phyloP scores from a whole-genome alignment of 2,113 vertebrate species.

The Meriones unguiculatus region DNA sequence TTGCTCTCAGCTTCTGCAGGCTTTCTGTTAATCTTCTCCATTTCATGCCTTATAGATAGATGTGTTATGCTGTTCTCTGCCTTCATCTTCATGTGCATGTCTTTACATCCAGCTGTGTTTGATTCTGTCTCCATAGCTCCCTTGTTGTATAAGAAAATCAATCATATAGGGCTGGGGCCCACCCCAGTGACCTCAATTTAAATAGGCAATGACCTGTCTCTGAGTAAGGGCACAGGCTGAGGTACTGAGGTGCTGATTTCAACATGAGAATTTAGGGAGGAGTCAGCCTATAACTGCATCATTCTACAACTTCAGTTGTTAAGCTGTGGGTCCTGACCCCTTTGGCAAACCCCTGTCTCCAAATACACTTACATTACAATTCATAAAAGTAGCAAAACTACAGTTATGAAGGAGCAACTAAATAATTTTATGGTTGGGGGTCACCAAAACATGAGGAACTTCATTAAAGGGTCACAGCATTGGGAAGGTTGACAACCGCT shows the following conservation, averaged over 20 bases:
- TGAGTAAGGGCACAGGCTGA: not conserved
- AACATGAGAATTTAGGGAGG: not conserved
- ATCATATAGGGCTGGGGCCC: not conserved
- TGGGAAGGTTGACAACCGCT: not conserved
- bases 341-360: not conserved
- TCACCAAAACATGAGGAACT: not conserved
- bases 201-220: not conserved
- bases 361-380: not conserved
- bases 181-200: not conserved
- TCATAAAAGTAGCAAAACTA: not conserved
- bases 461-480: not conserved
- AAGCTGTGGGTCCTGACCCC: not conserved
- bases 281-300: not conserved
- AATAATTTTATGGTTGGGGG: not conserved
- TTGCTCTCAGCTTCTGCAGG: not conserved
- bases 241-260: not conserved
- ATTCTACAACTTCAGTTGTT: not conserved
- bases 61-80: not conserved
- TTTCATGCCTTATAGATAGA: accelerated
- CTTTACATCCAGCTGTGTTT: not conserved
- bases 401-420: not conserved
- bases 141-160: not conserved
- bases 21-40: not conserved
- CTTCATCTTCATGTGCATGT: not conserved
- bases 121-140: not conserved